A percentile compares a stretch with the other conserved stretches of the same genome.
phyloP scores from a whole-genome alignment of 2,888 invertebrate species.

The Heliconius erato region DNA sequence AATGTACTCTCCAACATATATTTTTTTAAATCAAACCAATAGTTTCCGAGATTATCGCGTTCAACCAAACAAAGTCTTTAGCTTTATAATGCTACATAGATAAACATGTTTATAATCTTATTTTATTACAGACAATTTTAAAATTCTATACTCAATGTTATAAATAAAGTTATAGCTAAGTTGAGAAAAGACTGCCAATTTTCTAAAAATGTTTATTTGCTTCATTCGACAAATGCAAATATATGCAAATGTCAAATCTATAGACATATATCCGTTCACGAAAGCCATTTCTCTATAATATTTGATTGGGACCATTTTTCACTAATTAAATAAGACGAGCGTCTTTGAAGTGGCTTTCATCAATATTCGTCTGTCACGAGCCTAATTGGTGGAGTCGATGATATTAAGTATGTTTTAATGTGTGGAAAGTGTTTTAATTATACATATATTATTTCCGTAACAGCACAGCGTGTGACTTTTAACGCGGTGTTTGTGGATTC shows the following conservation, averaged over 20 bases:
- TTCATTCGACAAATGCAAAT: background rate
- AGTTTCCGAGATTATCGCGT: too few species aligned
- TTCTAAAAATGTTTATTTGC: background rate
- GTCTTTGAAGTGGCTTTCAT: background rate
- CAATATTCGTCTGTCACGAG: slow-evolving; percentile 1
- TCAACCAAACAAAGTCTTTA: too few species aligned
- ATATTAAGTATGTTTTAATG: background rate
- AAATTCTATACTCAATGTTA: too few species aligned
- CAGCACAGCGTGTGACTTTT: background rate
- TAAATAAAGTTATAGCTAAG: too few species aligned
- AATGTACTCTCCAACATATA: too few species aligned
- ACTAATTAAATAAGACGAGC: slow-evolving; percentile 7
- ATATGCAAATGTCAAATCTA: background rate
- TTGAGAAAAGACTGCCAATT: too few species aligned
- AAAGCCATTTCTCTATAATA: slow-evolving; percentile 8
- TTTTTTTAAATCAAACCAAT: too few species aligned
- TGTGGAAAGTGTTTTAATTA: slow-evolving; percentile 19
- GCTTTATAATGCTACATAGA: too few species aligned
- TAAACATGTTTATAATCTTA: too few species aligned
- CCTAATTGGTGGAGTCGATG: background rate
- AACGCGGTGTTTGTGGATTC: background rate
- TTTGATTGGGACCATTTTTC: background rate
- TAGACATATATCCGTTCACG: background rate
- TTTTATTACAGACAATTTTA: too few species aligned
- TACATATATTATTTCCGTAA: background rate